A percentile compares a stretch with the other conserved stretches of the same genome.
phyloP scores from a whole-genome alignment of 2,113 vertebrate species.

The Microcebus ravelobensis region DNA sequence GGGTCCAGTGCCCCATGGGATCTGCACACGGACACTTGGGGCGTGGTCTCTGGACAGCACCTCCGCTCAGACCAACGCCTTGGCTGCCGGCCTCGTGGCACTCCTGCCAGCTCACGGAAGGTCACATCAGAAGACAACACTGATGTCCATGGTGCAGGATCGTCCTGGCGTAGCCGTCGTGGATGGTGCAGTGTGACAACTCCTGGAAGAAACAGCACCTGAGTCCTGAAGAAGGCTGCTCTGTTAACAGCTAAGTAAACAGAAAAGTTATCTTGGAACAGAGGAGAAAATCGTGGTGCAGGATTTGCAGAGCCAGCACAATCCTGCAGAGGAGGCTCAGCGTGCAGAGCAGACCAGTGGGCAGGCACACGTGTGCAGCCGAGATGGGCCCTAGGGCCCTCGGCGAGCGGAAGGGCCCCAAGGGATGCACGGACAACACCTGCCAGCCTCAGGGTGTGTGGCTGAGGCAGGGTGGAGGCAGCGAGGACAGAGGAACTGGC shows the following conservation, averaged over 20 bases:
- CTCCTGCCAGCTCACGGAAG: background rate
- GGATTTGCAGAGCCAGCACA: background rate
- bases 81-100: fast-evolving
- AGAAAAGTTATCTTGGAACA: background rate
- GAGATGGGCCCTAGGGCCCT: too few species aligned
- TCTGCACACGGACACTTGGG: background rate
- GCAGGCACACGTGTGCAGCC: too few species aligned
- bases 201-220: background rate
- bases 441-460: background rate
- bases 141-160: background rate
- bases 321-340: background rate
- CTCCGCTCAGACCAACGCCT: background rate
- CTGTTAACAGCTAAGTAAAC: background rate
- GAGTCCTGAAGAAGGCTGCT: background rate
- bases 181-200: background rate
- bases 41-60: background rate
- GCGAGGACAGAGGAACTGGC: too few species aligned
- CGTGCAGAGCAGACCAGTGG: too few species aligned
- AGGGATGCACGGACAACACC: background rate
- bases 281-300: background rate
- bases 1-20: background rate
- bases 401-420: background rate
- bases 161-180: background rate
- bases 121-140: too few species aligned
- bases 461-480: background rate